These are phyloP conservation scores for Penelope pileata DNA, from an alignment of 2,113 vertebrate species.

Conservation along the genomic window DNA sequence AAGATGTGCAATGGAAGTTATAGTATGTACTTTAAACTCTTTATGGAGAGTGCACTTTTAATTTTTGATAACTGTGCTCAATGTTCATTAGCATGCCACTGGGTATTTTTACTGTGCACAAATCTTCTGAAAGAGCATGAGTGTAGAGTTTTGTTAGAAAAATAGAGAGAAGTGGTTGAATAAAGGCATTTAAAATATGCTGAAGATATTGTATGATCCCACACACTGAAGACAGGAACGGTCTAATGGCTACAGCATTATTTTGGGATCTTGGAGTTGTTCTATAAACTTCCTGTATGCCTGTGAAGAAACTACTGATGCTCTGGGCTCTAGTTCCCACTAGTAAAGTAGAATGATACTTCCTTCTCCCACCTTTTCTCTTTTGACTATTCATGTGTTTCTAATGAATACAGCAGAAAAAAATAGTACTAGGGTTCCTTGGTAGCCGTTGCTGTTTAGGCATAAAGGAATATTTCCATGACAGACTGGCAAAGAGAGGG, in stretches of 20 bases:
- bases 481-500: neutral
- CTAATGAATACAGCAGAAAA: neutral
- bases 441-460: neutral
- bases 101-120: neutral
- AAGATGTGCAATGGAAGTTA: neutral
- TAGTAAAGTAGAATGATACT: neutral
- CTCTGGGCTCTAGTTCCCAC: neutral
- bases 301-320: neutral
- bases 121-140: neutral
- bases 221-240: neutral
- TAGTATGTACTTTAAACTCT: neutral
- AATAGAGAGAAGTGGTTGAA: neutral
- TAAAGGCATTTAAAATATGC: neutral
- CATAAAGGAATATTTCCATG: neutral
- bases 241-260: neutral
- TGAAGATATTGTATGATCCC: neutral
- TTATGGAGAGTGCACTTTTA: neutral
- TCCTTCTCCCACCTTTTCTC: neutral
- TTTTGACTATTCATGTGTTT: neutral
- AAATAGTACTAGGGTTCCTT: neutral
- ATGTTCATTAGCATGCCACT: neutral
- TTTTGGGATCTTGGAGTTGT: neutral
- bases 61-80: neutral
- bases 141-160: slow-evolving; percentile 1
- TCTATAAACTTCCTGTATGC: neutral